Percentiles rank a stretch among this genome's conserved stretches.
Evolutionary conservation across 2,888 invertebrate species (phyloP).

Genomic region (Apamea sordens): DNA sequence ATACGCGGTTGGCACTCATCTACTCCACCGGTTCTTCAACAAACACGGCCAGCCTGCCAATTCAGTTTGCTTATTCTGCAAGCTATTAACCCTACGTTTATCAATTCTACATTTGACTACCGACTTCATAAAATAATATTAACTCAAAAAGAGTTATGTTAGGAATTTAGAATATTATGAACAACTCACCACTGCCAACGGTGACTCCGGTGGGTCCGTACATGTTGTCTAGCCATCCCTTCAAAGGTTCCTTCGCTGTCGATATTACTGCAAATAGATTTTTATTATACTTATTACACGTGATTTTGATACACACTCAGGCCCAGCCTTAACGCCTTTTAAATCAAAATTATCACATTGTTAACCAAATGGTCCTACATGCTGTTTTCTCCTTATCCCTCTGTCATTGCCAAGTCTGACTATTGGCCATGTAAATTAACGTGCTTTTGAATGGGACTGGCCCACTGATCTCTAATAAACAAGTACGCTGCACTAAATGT

Average conservation of each 20-base stretch:
- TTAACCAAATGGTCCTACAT: not conserved
- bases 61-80: not conserved
- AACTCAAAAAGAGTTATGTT: not conserved
- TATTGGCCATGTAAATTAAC: too few relatives aligned
- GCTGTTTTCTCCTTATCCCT: not conserved
- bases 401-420: not conserved
- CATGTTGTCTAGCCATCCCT: slow-evolving; percentile 95
- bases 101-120: not conserved
- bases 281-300: not conserved
- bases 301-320: not conserved
- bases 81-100: not conserved
- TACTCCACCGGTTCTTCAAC: not conserved
- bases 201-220: slow-evolving; percentile 93
- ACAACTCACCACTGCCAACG: slow-evolving; percentile 87
- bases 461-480: too few relatives aligned
- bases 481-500: too few relatives aligned
- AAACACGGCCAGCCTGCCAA: not conserved
- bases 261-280: slow-evolving; percentile 88
- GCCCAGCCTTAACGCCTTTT: not conserved
- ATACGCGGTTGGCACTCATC: not conserved
- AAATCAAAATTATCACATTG: not conserved
- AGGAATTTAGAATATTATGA: not conserved
- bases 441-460: not conserved
- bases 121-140: not conserved
- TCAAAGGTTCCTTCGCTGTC: slow-evolving; percentile 90